phyloP scores from a whole-genome alignment of 2,113 vertebrate species.

The Sorex araneus region DNA sequence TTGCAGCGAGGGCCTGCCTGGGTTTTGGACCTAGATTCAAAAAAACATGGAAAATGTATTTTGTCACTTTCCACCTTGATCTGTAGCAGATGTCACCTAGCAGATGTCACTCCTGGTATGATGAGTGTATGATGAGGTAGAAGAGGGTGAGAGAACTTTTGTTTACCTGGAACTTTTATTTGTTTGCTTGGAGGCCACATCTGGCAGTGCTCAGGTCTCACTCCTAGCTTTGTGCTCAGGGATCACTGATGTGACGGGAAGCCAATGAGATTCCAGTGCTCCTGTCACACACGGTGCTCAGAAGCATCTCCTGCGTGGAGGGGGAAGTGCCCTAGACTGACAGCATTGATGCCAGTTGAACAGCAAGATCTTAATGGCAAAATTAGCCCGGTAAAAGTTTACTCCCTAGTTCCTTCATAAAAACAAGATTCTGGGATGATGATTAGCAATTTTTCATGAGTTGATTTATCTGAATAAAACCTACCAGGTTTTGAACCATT shows the following conservation, averaged over 20 bases:
- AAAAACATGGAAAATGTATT: conserved; percentile 4
- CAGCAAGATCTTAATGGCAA: conserved; percentile 15
- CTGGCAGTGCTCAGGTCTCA: not conserved
- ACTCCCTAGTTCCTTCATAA: conserved; percentile 14
- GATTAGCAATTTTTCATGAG: conserved; percentile 53
- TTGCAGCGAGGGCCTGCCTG: conserved; percentile 4
- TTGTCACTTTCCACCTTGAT: not conserved
- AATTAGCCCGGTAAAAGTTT: conserved; percentile 50
- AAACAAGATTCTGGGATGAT: conserved; percentile 66
- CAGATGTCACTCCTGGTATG: not conserved
- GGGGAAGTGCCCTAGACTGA: conserved; percentile 78
- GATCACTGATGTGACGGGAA: conserved; percentile 73
- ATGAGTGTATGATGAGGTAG: not conserved
- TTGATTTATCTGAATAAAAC: conserved; percentile 83
- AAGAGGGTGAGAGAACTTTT: not conserved
- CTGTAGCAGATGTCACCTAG: not conserved
- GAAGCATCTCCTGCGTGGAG: conserved; percentile 72
- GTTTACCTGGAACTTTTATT: conserved; percentile 10
- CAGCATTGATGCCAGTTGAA: conserved; percentile 50
- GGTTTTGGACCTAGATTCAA: not conserved
- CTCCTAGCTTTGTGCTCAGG: no score
- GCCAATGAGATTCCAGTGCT: conserved; percentile 81
- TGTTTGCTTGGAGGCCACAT: no score
- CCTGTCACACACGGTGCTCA: conserved; percentile 74
- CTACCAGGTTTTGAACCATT: conserved; percentile 79